Base-by-base conservation (phyloP, 1,140 invertebrate genomes). In the Drosophila paulistorum region DNA sequence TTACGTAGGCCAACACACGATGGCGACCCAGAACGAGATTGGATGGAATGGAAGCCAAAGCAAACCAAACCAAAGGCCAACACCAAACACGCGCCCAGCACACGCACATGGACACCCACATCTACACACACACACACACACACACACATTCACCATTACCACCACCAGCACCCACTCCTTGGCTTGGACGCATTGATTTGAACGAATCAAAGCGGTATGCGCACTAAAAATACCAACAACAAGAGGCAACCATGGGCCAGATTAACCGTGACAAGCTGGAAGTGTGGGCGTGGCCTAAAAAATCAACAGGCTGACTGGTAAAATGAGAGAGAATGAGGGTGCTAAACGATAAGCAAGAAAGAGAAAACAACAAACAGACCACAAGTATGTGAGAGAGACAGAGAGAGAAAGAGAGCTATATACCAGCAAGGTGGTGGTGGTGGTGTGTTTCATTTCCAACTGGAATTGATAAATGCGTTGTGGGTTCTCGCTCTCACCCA, bases 141-240 rank as follows among this genome's bases (percentile, higher is more conserved):
- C 14, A 11, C 20, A 1, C 17, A 39, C 45, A 48, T 41, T n/a
- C 9, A 48, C 51, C 11, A 10, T 26, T 23, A 51, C 45, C 17
- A 20, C 45, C 14, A 17, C 45, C 14, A 48, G n/a, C 2, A 37
- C 74, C 77, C 77, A 54, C 70, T 65, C 72, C 65, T 11, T 4
- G 10, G 69, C 71, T 75, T 78, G 65, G 79, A 63, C 79, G 83
- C 83, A 87, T 87, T 87, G 83, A 87, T 87, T 87, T 87, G 84
- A 89, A 87, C 83, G 83, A 87, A 87, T 87, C 83, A 87, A 87
- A 87, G 83, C 83, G 83, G 84, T 87, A 87, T 80, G 83, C 83
- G 83, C 83, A 87, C 83, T 87, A 89, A 87, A 86, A 89, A 87
- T 89, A 87, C 84, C 83, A 87, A 87, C 84, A 83, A 80, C 77